Percentiles rank a stretch among this genome's conserved stretches.
phyloP scores from a whole-genome alignment of 2,113 vertebrate genomes.

The Ameiurus melas region DNA sequence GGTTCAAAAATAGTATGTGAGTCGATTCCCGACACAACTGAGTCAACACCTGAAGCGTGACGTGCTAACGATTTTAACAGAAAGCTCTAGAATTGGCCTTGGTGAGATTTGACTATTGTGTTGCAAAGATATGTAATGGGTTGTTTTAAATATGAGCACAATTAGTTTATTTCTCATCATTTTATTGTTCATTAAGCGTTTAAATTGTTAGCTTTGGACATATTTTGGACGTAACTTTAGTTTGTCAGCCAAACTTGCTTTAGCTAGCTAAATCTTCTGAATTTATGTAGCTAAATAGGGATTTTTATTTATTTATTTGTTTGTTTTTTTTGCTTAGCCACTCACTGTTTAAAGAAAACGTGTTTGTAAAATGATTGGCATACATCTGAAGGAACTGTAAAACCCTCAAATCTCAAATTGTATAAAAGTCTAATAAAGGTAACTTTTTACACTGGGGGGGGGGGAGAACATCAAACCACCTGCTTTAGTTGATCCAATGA shows the following conservation, averaged over 20 bases:
- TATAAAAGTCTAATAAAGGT: neutral
- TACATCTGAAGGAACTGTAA: neutral
- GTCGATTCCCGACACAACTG: neutral
- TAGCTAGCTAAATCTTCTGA: neutral
- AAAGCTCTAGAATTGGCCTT: neutral
- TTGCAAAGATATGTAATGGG: accelerated
- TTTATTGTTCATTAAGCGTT: neutral
- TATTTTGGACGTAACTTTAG: neutral
- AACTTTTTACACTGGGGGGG: neutral
- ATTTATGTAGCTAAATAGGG: neutral
- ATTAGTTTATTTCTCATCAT: neutral
- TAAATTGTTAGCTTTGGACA: neutral
- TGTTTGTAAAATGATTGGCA: neutral
- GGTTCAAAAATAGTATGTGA: neutral
- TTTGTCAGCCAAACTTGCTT: too few species aligned
- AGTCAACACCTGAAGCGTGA: neutral
- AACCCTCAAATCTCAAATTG: neutral
- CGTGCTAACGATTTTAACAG: neutral
- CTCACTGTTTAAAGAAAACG: neutral
- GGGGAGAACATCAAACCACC: neutral
- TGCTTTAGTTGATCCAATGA: neutral
- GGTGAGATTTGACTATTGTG: neutral
- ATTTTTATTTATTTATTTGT: too few species aligned
- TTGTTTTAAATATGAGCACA: neutral
- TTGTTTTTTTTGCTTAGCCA: neutral